Base-by-base conservation (phyloP, 1,140 invertebrate species). In the Physella acuta region DNA sequence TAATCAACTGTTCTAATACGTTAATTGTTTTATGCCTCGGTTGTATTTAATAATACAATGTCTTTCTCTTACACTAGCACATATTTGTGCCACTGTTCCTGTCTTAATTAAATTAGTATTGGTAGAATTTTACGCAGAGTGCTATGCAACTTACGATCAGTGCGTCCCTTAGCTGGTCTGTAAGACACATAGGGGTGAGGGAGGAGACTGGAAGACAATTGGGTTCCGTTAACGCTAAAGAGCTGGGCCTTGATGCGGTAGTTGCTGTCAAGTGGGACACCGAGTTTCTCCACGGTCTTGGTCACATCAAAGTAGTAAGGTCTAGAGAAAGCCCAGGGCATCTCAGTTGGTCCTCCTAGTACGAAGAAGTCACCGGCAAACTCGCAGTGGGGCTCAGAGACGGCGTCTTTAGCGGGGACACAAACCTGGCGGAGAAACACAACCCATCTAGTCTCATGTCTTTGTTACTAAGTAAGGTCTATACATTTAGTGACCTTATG, bases 291-390 rank as follows among this genome's bases (percentile, higher is more conserved):
- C 11, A 73, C 62, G 11, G 72, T 52, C 31, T 73, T 61, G 5
- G 67, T 72, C 58, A 76, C 60, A 5, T 73, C 72, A 31, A 55
- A 62, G 62, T 49, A 63, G 59, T 70, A 73, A 11, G 68, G 68
- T 44, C 61, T n/a, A 36, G 11, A 64, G 68, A 70, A 76, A 28
- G 52, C 34, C 74, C 74, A 76, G 0, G 72, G 63, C 72, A 73
- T 73, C 37, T 76, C 74, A 4, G 33, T 67, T 52, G 68, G 28
- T 17, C 74, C 74, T 17, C 74, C 74, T 11, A 76, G 68, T 26
- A 73, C 59, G 56, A 76, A 76, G 68, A 76, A 72, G 17, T 73
- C 65, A 1, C 74, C 74, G 14, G 74, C 72, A 28, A 59, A 56
- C 52, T 72, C 67, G 39, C 72, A 73, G 34, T 66, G n/a, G 24